These are phyloP conservation scores for fruit fly (Drosophila melanogaster) DNA, from an alignment of 1,140 invertebrate species.

Conservation along the genomic window DNA sequence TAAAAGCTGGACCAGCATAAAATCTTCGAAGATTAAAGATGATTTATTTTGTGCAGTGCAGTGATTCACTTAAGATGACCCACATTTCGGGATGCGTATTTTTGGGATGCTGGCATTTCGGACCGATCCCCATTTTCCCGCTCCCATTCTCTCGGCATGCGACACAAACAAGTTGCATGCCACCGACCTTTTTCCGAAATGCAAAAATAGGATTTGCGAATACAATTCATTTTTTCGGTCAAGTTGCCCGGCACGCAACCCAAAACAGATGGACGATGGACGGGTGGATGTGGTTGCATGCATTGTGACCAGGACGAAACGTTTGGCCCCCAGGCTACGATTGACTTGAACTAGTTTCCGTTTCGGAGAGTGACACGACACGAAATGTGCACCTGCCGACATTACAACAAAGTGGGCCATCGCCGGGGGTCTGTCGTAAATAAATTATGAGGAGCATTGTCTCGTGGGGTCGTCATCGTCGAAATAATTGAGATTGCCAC, in stretches of 20 bases:
- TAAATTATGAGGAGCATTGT: conserved; percentile 60
- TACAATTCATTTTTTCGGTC: conserved; percentile 64
- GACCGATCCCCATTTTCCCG: conserved; percentile 25
- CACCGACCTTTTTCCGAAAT: conserved; percentile 71
- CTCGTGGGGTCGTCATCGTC: conserved; percentile 36
- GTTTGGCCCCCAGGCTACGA: conserved; percentile 50
- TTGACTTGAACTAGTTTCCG: conserved; percentile 78
- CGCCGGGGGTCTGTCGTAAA: conserved; percentile 34
- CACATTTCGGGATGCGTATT: conserved; percentile 67
- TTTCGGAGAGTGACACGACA: conserved; percentile 32
- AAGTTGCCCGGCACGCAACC: conserved; percentile 56
- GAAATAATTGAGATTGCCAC: conserved; percentile 37
- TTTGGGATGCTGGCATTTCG: conserved; percentile 76
- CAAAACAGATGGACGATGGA: conserved; percentile 24
- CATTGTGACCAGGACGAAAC: conserved; percentile 50
- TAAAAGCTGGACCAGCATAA: neutral
- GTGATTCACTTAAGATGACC: conserved; percentile 71
- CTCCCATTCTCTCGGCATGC: conserved; percentile 32
- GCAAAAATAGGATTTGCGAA: conserved; percentile 42
- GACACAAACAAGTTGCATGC: conserved; percentile 59
- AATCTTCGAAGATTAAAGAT: neutral
- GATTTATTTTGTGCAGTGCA: conserved; percentile 4
- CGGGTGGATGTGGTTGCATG: conserved; percentile 12
- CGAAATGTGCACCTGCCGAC: conserved; percentile 37
- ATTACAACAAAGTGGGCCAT: conserved; percentile 35